Base-by-base conservation (phyloP, 2,113 vertebrate genomes). In the Conger conger region DNA sequence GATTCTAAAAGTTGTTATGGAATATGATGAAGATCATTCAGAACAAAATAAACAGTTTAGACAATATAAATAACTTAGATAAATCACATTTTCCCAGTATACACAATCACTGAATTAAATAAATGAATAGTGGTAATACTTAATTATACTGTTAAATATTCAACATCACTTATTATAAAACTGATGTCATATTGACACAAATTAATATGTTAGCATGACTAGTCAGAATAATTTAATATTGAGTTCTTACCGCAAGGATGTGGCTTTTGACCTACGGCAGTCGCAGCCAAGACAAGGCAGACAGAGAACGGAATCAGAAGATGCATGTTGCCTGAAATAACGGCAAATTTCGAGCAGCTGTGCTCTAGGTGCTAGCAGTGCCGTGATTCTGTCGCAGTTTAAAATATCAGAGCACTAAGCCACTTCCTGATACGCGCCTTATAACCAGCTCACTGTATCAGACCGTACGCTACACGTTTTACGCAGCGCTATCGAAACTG, bases 221-320 rank as follows among this genome's bases (percentile, higher is more conserved):
- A n/a, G n/a, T n/a, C 45, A 50, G 45, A 50, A 50, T 50, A 50
- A 50, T 33, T 33, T 73, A 30, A 1, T 33, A 73, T 30, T 27
- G 2, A 73, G 68, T 18, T 45, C 82, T 90, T 89, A 90, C 89
- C 89, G 87, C 90, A 89, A 27, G 82, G 90, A 37, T 88, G 86
- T 20, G 90, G 90, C 37, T 5, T 85, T 54, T 86, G 84, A 38
- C 88, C 36, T 0, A 2, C 37, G 79, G 5, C 83, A 27, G 83
- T 37, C 63, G 85, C 73, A 83, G 83, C 38, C 54, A 78, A 23
- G 16, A 81, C 79, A 81, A 89, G 38, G 83, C 79, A 36, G 80
- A 90, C 3, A 3, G 84, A 15, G 36, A 88, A 23, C 7, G 88
- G 33, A 27, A 86, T 23, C 27, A 80, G 4, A 50, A 76, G 27